Conservation (phyloP, 2,888 invertebrate genomes). For the Galerucella pusilla region DNA sequence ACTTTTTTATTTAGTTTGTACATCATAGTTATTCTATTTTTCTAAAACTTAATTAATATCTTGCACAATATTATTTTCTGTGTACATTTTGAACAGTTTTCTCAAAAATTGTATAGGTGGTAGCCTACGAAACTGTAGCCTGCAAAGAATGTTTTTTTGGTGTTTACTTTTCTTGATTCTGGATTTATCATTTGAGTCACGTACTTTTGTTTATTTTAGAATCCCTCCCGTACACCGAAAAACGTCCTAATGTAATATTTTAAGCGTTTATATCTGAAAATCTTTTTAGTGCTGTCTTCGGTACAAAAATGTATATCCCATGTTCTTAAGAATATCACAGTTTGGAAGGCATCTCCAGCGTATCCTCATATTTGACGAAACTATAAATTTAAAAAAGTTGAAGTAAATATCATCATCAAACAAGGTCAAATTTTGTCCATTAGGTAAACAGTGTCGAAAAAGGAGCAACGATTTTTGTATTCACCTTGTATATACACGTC, state of each 20-base stretch:
- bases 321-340: background rate
- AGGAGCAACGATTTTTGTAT: constrained; percentile 14
- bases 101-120: no score
- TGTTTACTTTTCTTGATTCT: constrained; percentile 1
- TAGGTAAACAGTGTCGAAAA: no score
- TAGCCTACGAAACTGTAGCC: no score
- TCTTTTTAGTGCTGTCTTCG: background rate
- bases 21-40: no score
- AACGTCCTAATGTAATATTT: background rate
- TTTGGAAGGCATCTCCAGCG: background rate
- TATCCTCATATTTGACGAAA: no score
- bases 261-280: background rate
- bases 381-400: no score
- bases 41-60: no score
- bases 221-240: background rate
- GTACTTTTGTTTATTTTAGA: constrained; percentile 3
- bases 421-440: no score
- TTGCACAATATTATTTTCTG: no score
- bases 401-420: no score
- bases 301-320: background rate
- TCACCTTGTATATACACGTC: constrained; percentile 29
- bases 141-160: background rate
- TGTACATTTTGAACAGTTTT: no score
- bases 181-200: background rate
- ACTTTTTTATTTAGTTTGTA: background rate